phyloP scores from a whole-genome alignment of 2,797 vertebrate genomes.

The Manis crassicaudata region DNA sequence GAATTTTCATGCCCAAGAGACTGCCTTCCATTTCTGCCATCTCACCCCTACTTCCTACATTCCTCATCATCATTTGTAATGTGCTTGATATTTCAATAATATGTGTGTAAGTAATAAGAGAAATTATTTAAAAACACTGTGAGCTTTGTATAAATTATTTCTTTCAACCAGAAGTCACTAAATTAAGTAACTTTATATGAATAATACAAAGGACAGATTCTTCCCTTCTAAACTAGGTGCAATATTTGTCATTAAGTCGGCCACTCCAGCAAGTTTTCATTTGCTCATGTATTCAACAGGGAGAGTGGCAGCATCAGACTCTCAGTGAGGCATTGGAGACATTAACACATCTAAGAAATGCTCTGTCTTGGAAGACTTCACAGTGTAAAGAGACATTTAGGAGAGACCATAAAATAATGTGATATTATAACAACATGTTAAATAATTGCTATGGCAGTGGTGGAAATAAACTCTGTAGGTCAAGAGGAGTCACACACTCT shows the following conservation, averaged over 20 bases:
- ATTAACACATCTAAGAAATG: not conserved
- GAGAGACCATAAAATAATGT: not conserved
- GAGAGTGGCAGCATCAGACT: not conserved
- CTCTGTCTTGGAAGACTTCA: not conserved
- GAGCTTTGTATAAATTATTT: not conserved
- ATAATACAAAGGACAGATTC: not conserved
- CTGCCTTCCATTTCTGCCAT: not conserved
- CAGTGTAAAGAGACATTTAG: no score
- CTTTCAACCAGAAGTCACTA: not conserved
- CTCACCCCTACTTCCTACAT: not conserved
- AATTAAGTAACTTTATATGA: not conserved
- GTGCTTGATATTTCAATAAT: not conserved
- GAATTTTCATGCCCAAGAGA: rapidly evolving
- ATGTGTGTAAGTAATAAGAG: not conserved
- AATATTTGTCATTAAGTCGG: not conserved
- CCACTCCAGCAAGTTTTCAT: not conserved
- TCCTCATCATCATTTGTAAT: not conserved
- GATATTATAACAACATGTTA: no score
- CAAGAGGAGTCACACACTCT: not conserved
- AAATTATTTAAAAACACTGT: not conserved
- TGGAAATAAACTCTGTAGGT: not conserved
- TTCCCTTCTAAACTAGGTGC: not conserved
- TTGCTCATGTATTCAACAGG: not conserved
- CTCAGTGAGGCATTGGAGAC: rapidly evolving
- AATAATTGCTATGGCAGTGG: not conserved